These are phyloP conservation scores for Macquaria australasica DNA, from an alignment of 2,113 vertebrate species.

Conservation along the genomic window DNA sequence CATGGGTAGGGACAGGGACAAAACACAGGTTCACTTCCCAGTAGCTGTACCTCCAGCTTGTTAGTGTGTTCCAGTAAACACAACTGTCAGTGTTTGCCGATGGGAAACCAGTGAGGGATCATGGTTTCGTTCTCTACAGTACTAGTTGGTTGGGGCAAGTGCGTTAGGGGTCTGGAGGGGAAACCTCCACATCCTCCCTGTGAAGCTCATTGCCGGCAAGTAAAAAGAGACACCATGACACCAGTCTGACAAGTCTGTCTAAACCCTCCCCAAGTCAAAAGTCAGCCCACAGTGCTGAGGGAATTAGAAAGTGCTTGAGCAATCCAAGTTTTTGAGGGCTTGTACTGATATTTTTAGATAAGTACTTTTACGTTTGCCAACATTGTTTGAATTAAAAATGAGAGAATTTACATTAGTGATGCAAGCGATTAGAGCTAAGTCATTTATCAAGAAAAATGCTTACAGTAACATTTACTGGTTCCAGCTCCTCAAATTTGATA, in stretches of 20 bases:
- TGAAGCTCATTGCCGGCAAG: neutral
- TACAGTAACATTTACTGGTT: no score
- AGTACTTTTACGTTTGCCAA: neutral
- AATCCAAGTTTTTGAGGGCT: neutral
- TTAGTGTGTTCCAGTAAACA: constrained; percentile 8
- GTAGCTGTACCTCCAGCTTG: neutral
- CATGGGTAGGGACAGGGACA: neutral
- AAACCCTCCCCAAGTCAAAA: neutral
- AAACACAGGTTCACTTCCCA: constrained; percentile 2
- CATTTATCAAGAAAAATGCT: neutral
- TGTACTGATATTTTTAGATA: neutral
- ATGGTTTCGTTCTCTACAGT: neutral
- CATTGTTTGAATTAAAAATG: neutral
- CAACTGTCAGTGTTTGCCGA: neutral
- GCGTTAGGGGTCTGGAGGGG: constrained; percentile 1
- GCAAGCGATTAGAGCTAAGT: neutral
- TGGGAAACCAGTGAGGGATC: neutral
- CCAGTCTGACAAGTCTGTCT: constrained; percentile 11
- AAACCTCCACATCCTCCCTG: neutral
- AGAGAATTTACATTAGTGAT: neutral
- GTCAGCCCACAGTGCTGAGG: neutral
- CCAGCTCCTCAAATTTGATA: no score
- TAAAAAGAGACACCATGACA: neutral
- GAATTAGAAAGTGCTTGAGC: neutral
- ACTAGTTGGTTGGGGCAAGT: neutral